Percentiles rank a stretch among this genome's conserved stretches.
Evolutionary conservation across 2,797 vertebrate species (phyloP).

Genomic region (Gadopsis marmoratus): DNA sequence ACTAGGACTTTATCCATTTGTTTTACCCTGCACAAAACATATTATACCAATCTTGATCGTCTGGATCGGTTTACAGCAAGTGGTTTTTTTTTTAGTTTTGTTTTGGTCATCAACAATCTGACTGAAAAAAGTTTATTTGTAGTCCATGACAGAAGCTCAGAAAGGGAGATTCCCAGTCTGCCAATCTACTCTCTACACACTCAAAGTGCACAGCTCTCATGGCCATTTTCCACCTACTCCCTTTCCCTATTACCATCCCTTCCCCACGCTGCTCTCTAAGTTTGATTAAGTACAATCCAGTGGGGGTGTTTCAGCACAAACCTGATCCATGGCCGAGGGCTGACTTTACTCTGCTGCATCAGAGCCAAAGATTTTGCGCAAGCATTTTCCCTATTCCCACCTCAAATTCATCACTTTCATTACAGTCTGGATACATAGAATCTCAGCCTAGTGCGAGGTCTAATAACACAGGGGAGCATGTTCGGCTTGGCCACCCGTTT

Average conservation of each 20-base stretch:
- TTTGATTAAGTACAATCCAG: slow-evolving; percentile 65
- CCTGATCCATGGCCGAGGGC: slow-evolving; percentile 64
- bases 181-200: slow-evolving; percentile 54
- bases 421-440: slow-evolving; percentile 37
- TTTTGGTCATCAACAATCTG: slow-evolving; percentile 13
- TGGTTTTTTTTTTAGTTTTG: background rate
- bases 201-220: slow-evolving; percentile 47
- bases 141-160: slow-evolving; percentile 27
- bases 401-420: slow-evolving; percentile 65
- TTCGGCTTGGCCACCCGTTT: slow-evolving; percentile 28
- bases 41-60: background rate
- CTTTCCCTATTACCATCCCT: slow-evolving; percentile 39
- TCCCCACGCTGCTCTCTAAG: slow-evolving; percentile 48
- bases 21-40: background rate
- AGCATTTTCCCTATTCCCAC: slow-evolving; percentile 49
- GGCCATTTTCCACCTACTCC: slow-evolving; percentile 50
- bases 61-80: background rate
- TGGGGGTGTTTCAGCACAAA: slow-evolving; percentile 59
- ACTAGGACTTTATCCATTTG: background rate
- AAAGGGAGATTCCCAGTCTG: slow-evolving; percentile 43
- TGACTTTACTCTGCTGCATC: slow-evolving; percentile 49
- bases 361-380: slow-evolving; percentile 50
- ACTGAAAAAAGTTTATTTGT: slow-evolving; percentile 23
- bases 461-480: slow-evolving; percentile 29
- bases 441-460: slow-evolving; percentile 31